Base-by-base conservation (phyloP, 2,113 vertebrate genomes). In the Oxyruncus cristatus region DNA sequence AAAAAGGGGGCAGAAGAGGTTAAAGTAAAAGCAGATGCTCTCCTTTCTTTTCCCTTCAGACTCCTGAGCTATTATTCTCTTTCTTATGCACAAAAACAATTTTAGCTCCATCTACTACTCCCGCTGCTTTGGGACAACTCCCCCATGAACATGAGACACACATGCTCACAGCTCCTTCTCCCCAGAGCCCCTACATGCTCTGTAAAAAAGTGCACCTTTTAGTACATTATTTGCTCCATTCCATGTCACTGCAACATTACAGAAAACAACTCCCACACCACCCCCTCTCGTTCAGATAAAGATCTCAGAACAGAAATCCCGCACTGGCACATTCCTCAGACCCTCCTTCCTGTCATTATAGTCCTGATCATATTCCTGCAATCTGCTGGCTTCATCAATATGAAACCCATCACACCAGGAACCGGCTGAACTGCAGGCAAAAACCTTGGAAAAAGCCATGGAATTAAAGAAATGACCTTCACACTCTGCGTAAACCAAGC, bases 341-440 rank as follows among this genome's bases (percentile, higher is more conserved):
- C 44, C 42, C 76, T 93, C 73, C 88, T 74, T 74, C 75, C 73
- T 84, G 72, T 59, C 92, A 53, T 75, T 92, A 74, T 1, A 75
- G 73, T 71, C 88, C 63, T 0, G 27, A 80, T 90, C 92, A 88
- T 49, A 93, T 86, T 88, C 63, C 82, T 86, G 82, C 68, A 95
- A 78, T 81, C 91, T 88, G 83, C 72, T 92, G 83, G 23, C 92
- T 56, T 93, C 93, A 91, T 92, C 88, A 95, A 53, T 75, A 75
- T 62, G 79, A 94, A 91, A 78, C 32, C 62, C 86, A 83, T 79
- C 84, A 56, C 1, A 8, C 72, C 7, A 41, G 72, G 39, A 71
- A 56, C 7, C 0, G 0, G 17, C 75, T 44, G 85, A 94, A 68
- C 56, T 41, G 85, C 85, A 67, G 52, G 76, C 52, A 49, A 39